Evolutionary conservation across 2,113 vertebrate genomes (phyloP).

Genomic region (Oreochromis spilurus): DNA sequence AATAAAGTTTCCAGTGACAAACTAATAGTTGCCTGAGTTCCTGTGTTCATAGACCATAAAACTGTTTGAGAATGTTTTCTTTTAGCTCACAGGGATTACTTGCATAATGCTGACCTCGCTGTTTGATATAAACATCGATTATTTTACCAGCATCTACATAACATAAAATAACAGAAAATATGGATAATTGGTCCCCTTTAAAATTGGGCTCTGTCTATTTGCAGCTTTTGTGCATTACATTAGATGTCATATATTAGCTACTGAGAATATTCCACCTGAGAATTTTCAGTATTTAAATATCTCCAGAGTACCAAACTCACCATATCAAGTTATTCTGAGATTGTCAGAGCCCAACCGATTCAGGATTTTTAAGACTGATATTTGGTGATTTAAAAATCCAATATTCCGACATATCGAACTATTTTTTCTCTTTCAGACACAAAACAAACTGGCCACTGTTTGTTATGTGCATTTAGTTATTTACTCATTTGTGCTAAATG

Average conservation of each 20-base stretch:
- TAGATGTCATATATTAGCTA: not conserved
- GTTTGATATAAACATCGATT: not conserved
- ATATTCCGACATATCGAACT: fast-evolving
- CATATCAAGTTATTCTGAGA: no score
- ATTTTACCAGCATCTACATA: not conserved
- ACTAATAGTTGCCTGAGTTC: not conserved
- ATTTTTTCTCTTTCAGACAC: not conserved
- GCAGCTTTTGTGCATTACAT: not conserved
- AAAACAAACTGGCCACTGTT: fast-evolving
- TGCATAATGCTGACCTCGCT: not conserved
- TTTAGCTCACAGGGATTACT: not conserved
- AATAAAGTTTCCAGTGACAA: not conserved
- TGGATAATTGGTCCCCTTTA: not conserved
- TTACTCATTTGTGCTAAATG: not conserved
- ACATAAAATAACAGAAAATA: not conserved
- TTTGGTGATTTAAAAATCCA: not conserved
- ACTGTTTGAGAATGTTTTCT: not conserved
- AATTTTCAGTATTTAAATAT: no score
- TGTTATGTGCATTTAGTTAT: not conserved
- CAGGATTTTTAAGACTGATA: no score
- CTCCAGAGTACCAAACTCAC: no score
- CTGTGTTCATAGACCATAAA: not conserved
- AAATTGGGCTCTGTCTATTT: not conserved
- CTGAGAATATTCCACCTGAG: not conserved
- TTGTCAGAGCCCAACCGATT: no score